A percentile compares a stretch with the other conserved stretches of the same genome.
Evolutionary conservation across 2,797 vertebrate genomes (phyloP).

Genomic region (Rhabdomys pumilio): DNA sequence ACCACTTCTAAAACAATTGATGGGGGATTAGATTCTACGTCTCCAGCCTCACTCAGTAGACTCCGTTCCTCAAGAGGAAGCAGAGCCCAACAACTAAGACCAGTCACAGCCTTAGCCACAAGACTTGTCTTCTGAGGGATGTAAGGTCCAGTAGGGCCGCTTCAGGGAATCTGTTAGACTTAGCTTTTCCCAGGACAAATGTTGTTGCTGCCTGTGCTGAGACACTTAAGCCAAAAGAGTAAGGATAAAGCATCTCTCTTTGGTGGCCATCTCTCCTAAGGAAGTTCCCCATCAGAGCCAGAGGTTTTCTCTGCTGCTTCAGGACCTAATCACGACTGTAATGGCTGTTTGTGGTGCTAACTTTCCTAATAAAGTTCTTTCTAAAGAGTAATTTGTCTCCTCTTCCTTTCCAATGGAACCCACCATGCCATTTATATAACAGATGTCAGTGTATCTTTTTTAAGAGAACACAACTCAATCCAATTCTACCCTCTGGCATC

Average conservation of each 20-base stretch:
- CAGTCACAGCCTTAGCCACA: too few species aligned
- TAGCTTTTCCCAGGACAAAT: background rate
- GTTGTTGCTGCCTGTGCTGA: too few species aligned
- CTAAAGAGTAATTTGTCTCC: background rate
- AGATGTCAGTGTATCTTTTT: background rate
- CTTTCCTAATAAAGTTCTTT: background rate
- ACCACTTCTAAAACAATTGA: slow-evolving; percentile 77
- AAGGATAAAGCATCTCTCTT: background rate
- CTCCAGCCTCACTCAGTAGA: background rate
- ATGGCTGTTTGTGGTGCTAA: background rate
- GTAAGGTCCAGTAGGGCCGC: background rate
- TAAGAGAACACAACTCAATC: background rate
- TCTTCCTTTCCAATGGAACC: background rate
- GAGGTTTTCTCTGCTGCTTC: background rate
- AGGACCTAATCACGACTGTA: background rate
- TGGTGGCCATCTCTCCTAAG: background rate
- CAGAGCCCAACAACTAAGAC: background rate
- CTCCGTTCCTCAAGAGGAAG: background rate
- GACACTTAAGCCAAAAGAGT: background rate
- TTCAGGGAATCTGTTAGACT: background rate
- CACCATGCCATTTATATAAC: background rate
- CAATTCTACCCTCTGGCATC: background rate
- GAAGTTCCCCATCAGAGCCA: background rate
- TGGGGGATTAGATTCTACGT: background rate
- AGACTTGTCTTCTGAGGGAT: accelerated